A percentile compares a stretch with the other conserved stretches of the same genome.
phyloP scores from a whole-genome alignment of 64 coral and sea anemone species.

The Actinia equina region DNA sequence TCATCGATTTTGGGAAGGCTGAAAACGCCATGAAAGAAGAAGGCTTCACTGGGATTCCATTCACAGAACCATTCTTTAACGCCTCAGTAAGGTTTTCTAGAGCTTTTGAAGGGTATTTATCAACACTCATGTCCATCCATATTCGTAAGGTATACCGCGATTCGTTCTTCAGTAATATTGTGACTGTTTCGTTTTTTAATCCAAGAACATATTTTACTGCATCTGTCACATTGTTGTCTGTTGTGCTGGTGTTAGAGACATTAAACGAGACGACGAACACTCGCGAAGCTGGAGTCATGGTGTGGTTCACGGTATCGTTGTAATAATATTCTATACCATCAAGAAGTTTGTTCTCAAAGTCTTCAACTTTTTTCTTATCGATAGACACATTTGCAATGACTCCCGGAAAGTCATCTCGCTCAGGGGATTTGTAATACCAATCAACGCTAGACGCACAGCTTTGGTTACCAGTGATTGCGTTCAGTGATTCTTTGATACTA shows the following conservation, averaged over 20 bases:
- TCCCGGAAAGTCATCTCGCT: not conserved
- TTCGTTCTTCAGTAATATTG: not conserved
- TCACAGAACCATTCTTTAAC: not conserved
- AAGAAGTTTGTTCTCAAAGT: not conserved
- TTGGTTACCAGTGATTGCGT: not conserved
- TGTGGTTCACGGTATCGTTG: not conserved
- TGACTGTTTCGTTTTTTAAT: not conserved
- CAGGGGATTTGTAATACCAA: not conserved
- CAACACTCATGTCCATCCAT: not conserved
- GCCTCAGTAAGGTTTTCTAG: not conserved
- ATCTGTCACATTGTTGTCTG: not conserved
- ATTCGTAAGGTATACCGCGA: not conserved
- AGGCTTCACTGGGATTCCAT: not conserved
- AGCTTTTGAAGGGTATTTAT: not conserved
- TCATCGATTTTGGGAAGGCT: not conserved
- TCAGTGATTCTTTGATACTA: not conserved
- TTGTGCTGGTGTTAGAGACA: not conserved
- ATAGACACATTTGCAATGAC: not conserved
- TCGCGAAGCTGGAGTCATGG: not conserved
- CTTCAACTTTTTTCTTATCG: not conserved
- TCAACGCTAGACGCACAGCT: not conserved
- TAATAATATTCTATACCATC: not conserved
- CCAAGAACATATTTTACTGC: not conserved
- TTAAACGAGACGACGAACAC: not conserved
- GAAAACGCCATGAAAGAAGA: not conserved